Evolutionary conservation across 2,797 vertebrate genomes (phyloP).

Genomic region (Galaxias olidus): DNA sequence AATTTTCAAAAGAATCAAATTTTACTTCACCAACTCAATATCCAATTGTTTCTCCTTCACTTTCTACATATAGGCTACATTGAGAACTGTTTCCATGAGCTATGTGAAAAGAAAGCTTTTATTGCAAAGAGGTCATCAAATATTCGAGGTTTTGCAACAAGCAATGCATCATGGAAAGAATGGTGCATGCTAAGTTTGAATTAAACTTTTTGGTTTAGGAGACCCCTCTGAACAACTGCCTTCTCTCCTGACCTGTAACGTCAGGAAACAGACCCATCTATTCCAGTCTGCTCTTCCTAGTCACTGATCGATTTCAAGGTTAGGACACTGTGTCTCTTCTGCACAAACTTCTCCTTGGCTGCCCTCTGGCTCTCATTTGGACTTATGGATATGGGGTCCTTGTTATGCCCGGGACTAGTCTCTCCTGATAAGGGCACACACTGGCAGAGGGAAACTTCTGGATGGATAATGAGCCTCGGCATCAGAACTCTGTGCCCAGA

Average conservation of each 20-base stretch:
- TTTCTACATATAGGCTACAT: no score
- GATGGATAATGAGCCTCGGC: background rate
- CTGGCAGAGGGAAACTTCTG: constrained; percentile 30
- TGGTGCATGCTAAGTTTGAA: no score
- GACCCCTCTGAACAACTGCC: background rate
- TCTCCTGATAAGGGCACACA: constrained; percentile 20
- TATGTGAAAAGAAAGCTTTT: no score
- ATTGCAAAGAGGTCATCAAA: no score
- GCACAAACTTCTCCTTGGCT: constrained; percentile 12
- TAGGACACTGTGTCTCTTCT: constrained; percentile 32
- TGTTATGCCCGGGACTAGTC: constrained; percentile 10
- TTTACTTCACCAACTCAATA: no score
- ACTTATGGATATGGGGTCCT: constrained; percentile 1
- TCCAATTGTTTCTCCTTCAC: no score
- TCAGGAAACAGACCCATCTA: constrained; percentile 22
- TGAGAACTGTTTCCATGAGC: no score
- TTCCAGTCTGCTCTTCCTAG: constrained; percentile 22
- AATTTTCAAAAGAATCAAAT: no score
- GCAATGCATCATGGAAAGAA: no score
- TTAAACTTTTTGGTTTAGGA: no score
- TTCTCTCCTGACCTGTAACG: constrained; percentile 1
- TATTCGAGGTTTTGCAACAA: no score
- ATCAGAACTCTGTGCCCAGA: no score
- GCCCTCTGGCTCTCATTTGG: constrained; percentile 10
- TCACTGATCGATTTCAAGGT: constrained; percentile 41